Base-by-base conservation (phyloP, 2,113 vertebrate species). In the Etheostoma cragini region DNA sequence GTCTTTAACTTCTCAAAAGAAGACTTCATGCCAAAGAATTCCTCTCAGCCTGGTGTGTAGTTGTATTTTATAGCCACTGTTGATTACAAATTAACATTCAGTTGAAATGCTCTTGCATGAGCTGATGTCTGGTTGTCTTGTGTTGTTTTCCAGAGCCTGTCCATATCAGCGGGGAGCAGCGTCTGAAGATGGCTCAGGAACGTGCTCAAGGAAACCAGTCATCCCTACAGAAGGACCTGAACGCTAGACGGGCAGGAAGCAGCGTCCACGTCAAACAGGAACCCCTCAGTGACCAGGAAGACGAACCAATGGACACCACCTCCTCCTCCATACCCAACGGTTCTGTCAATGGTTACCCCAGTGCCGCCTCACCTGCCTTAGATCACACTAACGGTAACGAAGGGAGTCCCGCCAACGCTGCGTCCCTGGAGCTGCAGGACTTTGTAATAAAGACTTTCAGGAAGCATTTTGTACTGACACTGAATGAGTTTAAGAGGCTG, bases 401-500 rank as follows among this genome's bases (percentile, higher is more conserved):
- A 1, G 91, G 90, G 0, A 82, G 82, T 45, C 68, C 89, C 1
- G 68, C 89, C 56, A 80, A 72, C 62, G 38, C 87, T 0, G 91
- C 96, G 1, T 91, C 95, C 1, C 94, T 84, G 3, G 97, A 99
- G 95, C 96, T 99, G 80, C 94, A 93, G 90, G 96, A 96, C 12
- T 99, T 99, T 88, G 96, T 99, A 87, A 89, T 54, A 0, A 92
- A 94, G 5, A 99, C 95, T 0, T 99, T 99, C 94, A 95, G 93
- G 92, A 99, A 96, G 93, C 97, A 99, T 71, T 96, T 95, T 88
- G 98, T 99, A 8, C 94, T 99, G 93, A 98, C 97, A 1, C 93
- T 99, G 93, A 98, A 96, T 0, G 98, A 99, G 93, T 95, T 99
- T 7, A 99, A 99, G 94, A 96, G 98, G 91, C 95, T 98, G 76